phyloP scores from a whole-genome alignment of 2,888 invertebrate species.

The Limnephilus marmoratus region DNA sequence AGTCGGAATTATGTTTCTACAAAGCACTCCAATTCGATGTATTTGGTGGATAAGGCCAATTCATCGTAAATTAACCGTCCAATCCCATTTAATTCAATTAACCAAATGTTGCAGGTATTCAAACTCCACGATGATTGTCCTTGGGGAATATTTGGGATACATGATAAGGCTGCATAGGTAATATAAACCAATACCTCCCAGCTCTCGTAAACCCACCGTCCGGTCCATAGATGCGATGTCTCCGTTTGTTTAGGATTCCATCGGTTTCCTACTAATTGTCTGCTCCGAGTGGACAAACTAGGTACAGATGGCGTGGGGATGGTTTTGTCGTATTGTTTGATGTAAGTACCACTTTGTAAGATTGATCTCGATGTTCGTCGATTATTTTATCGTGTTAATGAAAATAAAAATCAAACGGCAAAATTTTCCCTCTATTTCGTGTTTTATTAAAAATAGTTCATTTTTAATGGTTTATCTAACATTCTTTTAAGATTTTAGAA shows the following conservation, averaged over 20 bases:
- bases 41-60: background rate
- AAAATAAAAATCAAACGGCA: too few relatives aligned
- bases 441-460: too few relatives aligned
- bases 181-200: background rate
- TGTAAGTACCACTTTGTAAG: background rate
- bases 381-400: background rate
- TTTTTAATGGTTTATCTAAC: too few relatives aligned
- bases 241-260: slow-evolving; percentile 49
- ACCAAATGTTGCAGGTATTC: slow-evolving; percentile 28
- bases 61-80: background rate
- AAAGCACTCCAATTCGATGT: background rate
- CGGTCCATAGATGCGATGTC: slow-evolving; percentile 5
- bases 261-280: slow-evolving; percentile 50
- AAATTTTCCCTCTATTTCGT: too few relatives aligned
- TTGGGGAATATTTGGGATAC: slow-evolving; percentile 14
- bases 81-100: slow-evolving; percentile 25
- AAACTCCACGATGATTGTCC: background rate
- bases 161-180: background rate
- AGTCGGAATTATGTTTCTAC: background rate
- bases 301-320: background rate
- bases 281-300: slow-evolving; percentile 7
- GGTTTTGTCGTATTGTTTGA: background rate
- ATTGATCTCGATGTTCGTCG: background rate
- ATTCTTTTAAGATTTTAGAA: too few relatives aligned
- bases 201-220: background rate